Evolutionary conservation across 2,888 invertebrate species (phyloP).

Genomic region (Pherbina coryleti): DNA sequence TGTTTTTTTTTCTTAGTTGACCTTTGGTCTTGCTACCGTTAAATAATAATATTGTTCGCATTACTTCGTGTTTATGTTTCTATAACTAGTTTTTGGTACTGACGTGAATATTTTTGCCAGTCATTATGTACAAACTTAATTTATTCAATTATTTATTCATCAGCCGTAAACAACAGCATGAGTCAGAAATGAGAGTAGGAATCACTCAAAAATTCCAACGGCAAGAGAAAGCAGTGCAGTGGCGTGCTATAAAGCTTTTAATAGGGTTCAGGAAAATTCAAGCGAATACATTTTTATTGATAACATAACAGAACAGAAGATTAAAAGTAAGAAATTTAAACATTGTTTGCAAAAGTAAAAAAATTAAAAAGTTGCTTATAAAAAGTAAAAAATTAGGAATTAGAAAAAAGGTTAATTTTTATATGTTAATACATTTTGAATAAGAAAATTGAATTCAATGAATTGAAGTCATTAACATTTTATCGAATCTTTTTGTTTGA

Average conservation of each 20-base stretch:
- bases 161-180: neutral
- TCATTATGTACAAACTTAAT: neutral
- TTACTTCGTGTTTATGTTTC: neutral
- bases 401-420: too few species aligned
- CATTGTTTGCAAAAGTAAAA: too few species aligned
- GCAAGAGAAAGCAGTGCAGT: too few species aligned
- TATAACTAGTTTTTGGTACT: neutral
- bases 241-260: neutral
- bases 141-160: slow-evolving; percentile 11
- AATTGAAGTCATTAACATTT: too few species aligned
- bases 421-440: too few species aligned
- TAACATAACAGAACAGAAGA: too few species aligned
- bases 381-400: too few species aligned
- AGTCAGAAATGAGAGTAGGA: neutral
- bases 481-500: too few species aligned
- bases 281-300: neutral
- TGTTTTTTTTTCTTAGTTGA: neutral
- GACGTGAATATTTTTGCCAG: neutral
- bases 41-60: neutral
- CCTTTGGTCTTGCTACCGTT: neutral
- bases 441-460: too few species aligned
- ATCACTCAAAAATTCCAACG: too few species aligned
- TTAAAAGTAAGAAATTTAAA: too few species aligned
- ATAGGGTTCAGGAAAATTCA: neutral
- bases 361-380: too few species aligned